phyloP scores from a whole-genome alignment of 2,888 invertebrate species.

The Rutpela maculata region DNA sequence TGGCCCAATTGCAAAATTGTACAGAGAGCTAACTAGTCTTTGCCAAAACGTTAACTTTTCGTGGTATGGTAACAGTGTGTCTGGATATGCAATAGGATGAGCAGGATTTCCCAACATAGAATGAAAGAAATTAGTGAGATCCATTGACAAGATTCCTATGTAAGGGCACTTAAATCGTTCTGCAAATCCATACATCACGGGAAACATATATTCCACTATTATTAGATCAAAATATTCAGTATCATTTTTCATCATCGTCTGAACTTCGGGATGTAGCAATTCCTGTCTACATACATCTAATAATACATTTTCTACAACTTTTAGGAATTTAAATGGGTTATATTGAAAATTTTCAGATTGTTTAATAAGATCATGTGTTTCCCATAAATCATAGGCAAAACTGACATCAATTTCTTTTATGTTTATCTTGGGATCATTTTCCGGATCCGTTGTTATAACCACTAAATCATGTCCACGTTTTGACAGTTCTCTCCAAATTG shows the following conservation, averaged over 20 bases:
- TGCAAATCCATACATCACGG: background rate
- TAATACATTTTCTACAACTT: constrained; percentile 21
- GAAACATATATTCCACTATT: constrained; percentile 2
- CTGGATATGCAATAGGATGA: background rate
- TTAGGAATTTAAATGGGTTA: constrained; percentile 21
- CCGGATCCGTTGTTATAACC: constrained; percentile 57
- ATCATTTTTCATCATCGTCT: constrained; percentile 50
- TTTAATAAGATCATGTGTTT: background rate
- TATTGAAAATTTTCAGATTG: constrained; percentile 14
- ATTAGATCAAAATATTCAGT: constrained; percentile 12
- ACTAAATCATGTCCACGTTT: constrained; percentile 61
- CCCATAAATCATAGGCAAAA: constrained; percentile 29
- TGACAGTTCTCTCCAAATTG: constrained; percentile 60
- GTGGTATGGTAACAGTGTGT: background rate
- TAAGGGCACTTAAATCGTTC: constrained; percentile 5
- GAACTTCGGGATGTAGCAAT: constrained; percentile 32
- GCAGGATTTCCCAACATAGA: background rate
- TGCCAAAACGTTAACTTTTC: constrained; percentile 64
- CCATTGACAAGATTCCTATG: background rate
- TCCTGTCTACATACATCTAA: constrained; percentile 46
- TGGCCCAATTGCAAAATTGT: background rate
- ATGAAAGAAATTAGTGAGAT: background rate
- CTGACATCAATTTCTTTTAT: constrained; percentile 56
- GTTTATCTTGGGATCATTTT: constrained; percentile 67
- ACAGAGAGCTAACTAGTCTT: constrained; percentile 54